These are phyloP conservation scores for Sphinx pinastri DNA, from an alignment of 2,888 invertebrate species.

Conservation along the genomic window DNA sequence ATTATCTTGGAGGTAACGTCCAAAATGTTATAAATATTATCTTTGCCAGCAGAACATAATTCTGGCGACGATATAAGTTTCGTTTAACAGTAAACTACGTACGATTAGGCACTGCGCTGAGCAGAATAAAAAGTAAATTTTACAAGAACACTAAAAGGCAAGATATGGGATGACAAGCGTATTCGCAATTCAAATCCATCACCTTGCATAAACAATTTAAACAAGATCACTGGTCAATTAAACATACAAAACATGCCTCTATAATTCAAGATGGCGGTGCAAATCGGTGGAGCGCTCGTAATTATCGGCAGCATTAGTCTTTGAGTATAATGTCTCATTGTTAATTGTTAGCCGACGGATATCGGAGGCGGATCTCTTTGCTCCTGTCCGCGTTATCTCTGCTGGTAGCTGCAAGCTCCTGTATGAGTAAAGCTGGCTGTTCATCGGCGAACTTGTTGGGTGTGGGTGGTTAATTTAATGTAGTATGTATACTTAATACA, in stretches of 20 bases:
- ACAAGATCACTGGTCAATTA: conserved; percentile 42
- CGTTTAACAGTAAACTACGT: too few species aligned
- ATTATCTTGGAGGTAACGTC: too few species aligned
- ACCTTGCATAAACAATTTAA: conserved; percentile 19
- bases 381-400: conserved; percentile 71
- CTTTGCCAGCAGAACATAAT: too few species aligned
- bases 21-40: too few species aligned
- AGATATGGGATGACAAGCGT: neutral
- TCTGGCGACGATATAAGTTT: too few species aligned
- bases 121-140: too few species aligned
- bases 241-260: conserved; percentile 53
- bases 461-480: conserved; percentile 4
- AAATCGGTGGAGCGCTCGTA: conserved; percentile 67
- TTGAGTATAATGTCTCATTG: conserved; percentile 82
- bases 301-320: conserved; percentile 75
- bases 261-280: conserved; percentile 63
- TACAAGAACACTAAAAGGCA: neutral
- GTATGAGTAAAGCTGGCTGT: conserved; percentile 32
- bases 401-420: conserved; percentile 29
- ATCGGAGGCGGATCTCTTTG: conserved; percentile 82
- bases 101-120: too few species aligned
- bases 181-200: neutral
- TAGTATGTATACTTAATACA: too few species aligned
- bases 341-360: conserved; percentile 77
- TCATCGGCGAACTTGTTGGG: conserved; percentile 42